Base-by-base conservation (phyloP, 2,113 vertebrate species). In the Gobius niger region DNA sequence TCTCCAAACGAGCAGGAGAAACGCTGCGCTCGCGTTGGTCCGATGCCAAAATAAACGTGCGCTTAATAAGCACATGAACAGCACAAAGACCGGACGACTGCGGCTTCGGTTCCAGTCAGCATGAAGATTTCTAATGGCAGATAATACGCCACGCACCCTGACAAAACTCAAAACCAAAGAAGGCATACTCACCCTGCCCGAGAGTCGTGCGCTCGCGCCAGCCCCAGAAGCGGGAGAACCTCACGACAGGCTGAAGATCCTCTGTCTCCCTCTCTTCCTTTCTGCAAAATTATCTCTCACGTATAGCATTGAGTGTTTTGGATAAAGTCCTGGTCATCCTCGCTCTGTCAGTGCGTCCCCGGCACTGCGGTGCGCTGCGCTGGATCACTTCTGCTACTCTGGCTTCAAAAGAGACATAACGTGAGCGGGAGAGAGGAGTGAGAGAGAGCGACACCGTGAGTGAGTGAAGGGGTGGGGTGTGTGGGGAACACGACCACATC, bases 141-240 rank as follows among this genome's bases (percentile, higher is more conserved):
- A 70, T 73, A 72, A 73, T 50, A 67, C 69, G 47, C 56, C 64
- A 19, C 12, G 56, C 50, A 54, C 60, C 73, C 9, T 11, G 2
- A 7, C 47, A 49, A 16, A 41, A 49, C 14, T 63, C 51, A 63
- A 19, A 34, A 44, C 52, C 67, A 54, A 66, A 54, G 51, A 47
- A 19, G 46, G 60, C 60, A 72, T 76, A 87, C 91, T 91, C 80
- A 91, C 91, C 83, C 73, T 90, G 85, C 70, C 80, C 82, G 47
- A 62, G 80, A 90, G 83, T 87, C 86, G 91, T 86, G 90, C 81
- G 83, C 80, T 78, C 84, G 82, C 84, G 86, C 82, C 85, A 84
- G 82, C 83, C 86, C 82, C 83, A 86, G 81, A 68, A 74, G 79
- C 66, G 68, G 80, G 84, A 78, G 85, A 84, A 75, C 65, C 87